Evolutionary conservation across 1,140 invertebrate species (phyloP).

Genomic region (Brachionus plicatilis): DNA sequence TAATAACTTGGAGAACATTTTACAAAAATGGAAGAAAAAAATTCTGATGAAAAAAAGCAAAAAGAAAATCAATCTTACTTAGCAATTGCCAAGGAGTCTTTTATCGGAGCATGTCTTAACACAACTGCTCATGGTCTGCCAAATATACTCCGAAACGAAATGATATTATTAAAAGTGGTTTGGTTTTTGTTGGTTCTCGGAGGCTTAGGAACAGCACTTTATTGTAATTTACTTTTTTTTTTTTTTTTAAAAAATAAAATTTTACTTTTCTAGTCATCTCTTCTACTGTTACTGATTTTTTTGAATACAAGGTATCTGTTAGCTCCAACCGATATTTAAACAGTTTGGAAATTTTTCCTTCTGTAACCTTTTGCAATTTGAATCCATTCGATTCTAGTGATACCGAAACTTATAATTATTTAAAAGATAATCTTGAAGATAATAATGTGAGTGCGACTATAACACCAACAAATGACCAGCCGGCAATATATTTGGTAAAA

Average conservation of each 20-base stretch:
- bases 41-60: background rate
- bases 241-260: background rate
- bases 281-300: background rate
- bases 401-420: background rate
- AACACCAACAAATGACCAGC: background rate
- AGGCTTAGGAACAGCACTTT: background rate
- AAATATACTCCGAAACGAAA: slow-evolving; percentile 8
- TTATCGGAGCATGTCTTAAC: background rate
- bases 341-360: slow-evolving; percentile 47
- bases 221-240: background rate
- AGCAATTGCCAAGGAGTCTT: background rate
- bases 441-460: background rate
- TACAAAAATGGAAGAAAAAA: background rate
- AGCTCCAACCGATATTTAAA: background rate
- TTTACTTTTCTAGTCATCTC: background rate
- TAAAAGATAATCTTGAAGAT: background rate
- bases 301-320: background rate
- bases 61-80: background rate
- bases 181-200: background rate
- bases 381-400: slow-evolving; percentile 46
- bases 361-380: slow-evolving; percentile 55
- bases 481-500: background rate
- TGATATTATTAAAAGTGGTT: background rate
- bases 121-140: slow-evolving; percentile 34
- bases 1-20: background rate